Conservation (phyloP, 2,888 invertebrate genomes). For the Nemapogon koenigi region DNA sequence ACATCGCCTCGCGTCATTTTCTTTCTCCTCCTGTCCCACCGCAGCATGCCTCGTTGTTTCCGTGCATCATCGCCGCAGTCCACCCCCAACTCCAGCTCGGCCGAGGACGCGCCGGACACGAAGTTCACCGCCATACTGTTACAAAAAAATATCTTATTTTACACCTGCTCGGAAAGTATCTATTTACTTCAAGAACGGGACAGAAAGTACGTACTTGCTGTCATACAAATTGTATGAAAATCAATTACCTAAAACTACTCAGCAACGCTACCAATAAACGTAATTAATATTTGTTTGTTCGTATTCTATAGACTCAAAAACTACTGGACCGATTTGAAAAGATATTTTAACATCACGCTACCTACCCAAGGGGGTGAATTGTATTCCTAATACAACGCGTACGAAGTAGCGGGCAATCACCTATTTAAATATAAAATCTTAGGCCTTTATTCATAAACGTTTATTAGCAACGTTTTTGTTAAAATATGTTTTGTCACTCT, state of each 20-base stretch:
- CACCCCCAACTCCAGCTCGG: conserved; percentile 82
- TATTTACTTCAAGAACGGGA: no score
- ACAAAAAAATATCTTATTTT: conserved; percentile 8
- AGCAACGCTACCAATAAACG: neutral
- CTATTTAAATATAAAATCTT: no score
- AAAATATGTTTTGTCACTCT: no score
- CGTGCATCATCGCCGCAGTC: conserved; percentile 76
- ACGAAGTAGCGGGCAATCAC: no score
- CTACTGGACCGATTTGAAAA: no score
- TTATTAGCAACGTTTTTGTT: no score
- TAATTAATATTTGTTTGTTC: neutral
- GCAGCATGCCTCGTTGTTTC: conserved; percentile 67
- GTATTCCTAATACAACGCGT: no score
- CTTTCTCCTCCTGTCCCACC: conserved; percentile 96
- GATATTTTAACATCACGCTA: no score
- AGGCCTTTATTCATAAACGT: no score
- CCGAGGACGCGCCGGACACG: conserved; percentile 77
- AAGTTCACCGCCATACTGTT: conserved; percentile 81
- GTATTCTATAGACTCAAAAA: neutral
- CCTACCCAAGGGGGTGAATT: no score
- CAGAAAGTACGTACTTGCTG: no score
- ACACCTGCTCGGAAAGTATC: no score
- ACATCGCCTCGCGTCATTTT: conserved; percentile 85
- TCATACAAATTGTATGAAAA: neutral
- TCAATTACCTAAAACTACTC: neutral